Conservation (phyloP, 2,888 invertebrate species). For the Orgyia antiqua region DNA sequence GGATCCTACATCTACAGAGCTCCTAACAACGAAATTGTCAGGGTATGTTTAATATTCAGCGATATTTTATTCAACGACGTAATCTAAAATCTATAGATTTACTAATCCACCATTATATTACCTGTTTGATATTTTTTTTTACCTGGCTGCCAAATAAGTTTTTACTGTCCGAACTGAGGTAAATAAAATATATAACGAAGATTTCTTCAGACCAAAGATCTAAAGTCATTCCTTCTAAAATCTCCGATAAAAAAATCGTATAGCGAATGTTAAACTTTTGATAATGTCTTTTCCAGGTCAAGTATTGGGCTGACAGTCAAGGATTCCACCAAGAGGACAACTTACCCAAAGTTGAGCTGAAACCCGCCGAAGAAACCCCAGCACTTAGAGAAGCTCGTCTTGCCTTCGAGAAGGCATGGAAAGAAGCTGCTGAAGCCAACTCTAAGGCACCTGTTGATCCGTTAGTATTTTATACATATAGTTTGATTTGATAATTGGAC, state of each 20-base stretch:
- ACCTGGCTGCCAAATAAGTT: no score
- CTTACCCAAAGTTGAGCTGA: conserved; percentile 79
- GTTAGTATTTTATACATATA: conserved; percentile 8
- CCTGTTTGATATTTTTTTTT: no score
- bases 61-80: no score
- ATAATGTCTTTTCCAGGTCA: conserved; percentile 72
- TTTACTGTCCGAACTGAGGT: no score
- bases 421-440: conserved; percentile 78
- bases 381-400: conserved; percentile 84
- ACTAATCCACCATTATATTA: no score
- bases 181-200: no score
- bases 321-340: conserved; percentile 90
- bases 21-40: conserved; percentile 73
- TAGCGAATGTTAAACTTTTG: no score
- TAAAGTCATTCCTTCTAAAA: no score
- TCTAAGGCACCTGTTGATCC: conserved; percentile 23
- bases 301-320: conserved; percentile 85
- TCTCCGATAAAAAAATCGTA: no score
- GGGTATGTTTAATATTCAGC: conserved; percentile 55
- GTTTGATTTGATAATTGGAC: no score
- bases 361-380: conserved; percentile 82
- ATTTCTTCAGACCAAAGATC: no score
- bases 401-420: conserved; percentile 83
- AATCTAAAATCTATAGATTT: no score
- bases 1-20: conserved; percentile 86